Percentiles rank a stretch among this genome's conserved stretches.
Conservation (phyloP, 2,888 invertebrate species). For the Patella caerulea region DNA sequence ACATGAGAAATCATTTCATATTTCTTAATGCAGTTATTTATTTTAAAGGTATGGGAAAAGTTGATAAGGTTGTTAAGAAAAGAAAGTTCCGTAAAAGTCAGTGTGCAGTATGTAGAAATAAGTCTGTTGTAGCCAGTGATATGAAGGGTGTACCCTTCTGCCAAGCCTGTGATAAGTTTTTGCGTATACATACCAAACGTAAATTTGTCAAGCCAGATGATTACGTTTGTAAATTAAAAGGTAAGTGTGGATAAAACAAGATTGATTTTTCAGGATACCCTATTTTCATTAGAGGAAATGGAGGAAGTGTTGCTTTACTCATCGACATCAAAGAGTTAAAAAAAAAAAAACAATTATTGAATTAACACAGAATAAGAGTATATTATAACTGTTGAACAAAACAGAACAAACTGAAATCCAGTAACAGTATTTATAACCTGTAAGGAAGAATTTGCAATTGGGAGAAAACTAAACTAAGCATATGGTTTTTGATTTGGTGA, state of each 20-base stretch:
- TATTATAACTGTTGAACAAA: background rate
- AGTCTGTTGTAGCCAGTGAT: conserved; percentile 82
- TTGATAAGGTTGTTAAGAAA: conserved; percentile 15
- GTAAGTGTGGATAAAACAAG: background rate
- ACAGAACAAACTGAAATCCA: background rate
- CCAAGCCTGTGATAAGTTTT: conserved; percentile 88
- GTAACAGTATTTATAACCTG: background rate
- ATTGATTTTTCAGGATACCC: no score
- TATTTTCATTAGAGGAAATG: no score
- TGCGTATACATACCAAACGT: conserved; percentile 73
- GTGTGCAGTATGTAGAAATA: conserved; percentile 66
- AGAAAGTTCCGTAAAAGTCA: conserved; percentile 31
- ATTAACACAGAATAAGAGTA: no score
- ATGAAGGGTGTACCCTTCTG: conserved; percentile 88
- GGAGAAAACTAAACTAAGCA: background rate
- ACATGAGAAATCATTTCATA: no score
- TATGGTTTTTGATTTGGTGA: background rate
- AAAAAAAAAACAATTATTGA: no score
- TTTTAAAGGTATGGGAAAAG: background rate
- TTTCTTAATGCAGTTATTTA: no score
- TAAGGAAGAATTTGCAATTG: background rate
- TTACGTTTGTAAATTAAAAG: conserved; percentile 6
- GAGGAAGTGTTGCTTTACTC: no score
- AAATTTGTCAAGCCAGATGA: conserved; percentile 36
- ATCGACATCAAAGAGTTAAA: no score